Evolutionary conservation across 2,113 vertebrate genomes (phyloP).

Genomic region (Marmota monax): DNA sequence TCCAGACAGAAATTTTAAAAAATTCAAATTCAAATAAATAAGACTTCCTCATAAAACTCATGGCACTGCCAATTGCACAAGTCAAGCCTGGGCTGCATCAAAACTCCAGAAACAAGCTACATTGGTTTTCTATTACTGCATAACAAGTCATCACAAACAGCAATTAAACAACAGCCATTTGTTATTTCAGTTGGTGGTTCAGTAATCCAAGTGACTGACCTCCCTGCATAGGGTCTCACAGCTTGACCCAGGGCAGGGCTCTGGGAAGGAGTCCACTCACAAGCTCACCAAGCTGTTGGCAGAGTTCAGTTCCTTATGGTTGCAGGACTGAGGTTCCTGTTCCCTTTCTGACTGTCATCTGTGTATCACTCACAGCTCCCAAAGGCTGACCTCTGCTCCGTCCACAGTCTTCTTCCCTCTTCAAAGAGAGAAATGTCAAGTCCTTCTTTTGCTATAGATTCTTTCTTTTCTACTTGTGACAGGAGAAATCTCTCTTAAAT

Average conservation of each 20-base stretch:
- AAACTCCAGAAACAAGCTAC: background rate
- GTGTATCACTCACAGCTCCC: background rate
- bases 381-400: background rate
- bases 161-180: background rate
- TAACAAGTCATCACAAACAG: background rate
- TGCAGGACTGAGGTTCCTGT: background rate
- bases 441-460: background rate
- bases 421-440: background rate
- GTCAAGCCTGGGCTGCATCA: background rate
- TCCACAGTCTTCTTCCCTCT: background rate
- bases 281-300: background rate
- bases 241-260: background rate
- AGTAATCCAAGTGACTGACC: background rate
- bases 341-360: background rate
- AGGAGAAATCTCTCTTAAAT: background rate
- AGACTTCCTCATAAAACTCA: background rate
- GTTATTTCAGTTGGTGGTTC: background rate
- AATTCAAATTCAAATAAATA: constrained; percentile 56
- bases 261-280: background rate
- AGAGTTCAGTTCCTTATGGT: background rate
- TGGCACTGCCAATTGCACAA: background rate
- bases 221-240: background rate
- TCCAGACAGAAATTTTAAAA: background rate
- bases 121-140: background rate
- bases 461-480: background rate